Conservation (phyloP, 92 coral and sea anemone genomes). For the Parazoanthus swiftii region DNA sequence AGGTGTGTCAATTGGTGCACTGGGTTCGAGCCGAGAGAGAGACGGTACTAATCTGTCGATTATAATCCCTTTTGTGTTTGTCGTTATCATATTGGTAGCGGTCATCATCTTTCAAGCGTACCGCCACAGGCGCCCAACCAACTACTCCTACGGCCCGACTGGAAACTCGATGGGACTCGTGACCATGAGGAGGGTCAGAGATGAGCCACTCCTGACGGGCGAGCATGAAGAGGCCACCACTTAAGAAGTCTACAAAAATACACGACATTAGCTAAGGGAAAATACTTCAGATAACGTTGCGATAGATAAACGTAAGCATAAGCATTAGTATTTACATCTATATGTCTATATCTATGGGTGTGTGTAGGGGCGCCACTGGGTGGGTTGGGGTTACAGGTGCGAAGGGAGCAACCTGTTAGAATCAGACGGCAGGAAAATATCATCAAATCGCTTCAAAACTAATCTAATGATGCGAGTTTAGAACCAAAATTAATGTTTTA, state of each 20-base stretch:
- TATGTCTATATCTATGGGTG: too few relatives aligned
- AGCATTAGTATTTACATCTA: too few relatives aligned
- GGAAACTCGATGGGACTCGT: background rate
- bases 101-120: background rate
- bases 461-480: too few relatives aligned
- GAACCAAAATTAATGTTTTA: too few relatives aligned
- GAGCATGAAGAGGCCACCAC: background rate
- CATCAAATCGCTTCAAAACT: too few relatives aligned
- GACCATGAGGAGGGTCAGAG: background rate
- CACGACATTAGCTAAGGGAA: too few relatives aligned
- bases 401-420: too few relatives aligned
- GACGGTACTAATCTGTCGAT: background rate
- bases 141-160: background rate
- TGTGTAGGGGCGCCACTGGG: too few relatives aligned
- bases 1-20: slow-evolving; percentile 3
- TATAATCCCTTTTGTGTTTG: background rate
- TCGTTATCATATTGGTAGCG: background rate
- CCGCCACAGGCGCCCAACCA: background rate
- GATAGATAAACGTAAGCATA: too few relatives aligned
- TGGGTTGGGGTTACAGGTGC: too few relatives aligned
- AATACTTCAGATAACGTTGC: too few relatives aligned
- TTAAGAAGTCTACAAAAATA: background rate
- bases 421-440: too few relatives aligned
- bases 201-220: background rate
- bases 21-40: background rate